Base-by-base conservation (phyloP, 1,140 invertebrate genomes). In the Cryptotermes secundus region DNA sequence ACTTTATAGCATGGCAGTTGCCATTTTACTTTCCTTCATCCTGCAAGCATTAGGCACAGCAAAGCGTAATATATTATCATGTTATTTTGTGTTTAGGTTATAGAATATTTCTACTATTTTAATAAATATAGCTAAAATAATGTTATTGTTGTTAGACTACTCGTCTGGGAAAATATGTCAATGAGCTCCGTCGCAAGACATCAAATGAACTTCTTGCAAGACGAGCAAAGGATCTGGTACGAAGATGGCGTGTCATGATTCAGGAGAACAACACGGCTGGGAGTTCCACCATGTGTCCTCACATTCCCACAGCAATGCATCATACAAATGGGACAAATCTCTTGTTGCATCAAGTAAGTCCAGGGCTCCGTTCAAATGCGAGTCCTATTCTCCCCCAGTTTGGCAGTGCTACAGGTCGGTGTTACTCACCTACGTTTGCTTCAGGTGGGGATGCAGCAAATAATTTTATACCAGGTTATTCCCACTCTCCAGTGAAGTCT, bases 91-190 rank as follows among this genome's bases (percentile, higher is more conserved):
- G 36, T 80, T 80, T 80, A 34, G 10, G n/a, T 16, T 80, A 12
- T 34, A 35, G 36, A 80, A 36, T 34, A 80, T 24, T 80, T 81
- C 35, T 38, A 6, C 24, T 72, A 34, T 22, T 34, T 80, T 80
- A 19, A 35, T 7, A 34, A 14, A 31, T 31, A 1, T 31, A 80
- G 34, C 24, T 34, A 80, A 34, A 34, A 34, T 36, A 34, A 24
- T 81, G 26, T 81, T 81, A 22, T 81, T 36, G 14, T 79, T 80
- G 10, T 83, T 88, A 95, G 94, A 91, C 91, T 88, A 95, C 97
- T 92, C 92, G 97, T 93, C 92, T 99, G 89, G 97, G 97, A n/a
- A 96, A 96, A 90, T 94, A 96, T 88, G 95, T 99, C 88, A 99
- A 99, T 90, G 96, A 98, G 90, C 90, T 98, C 35, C 92, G 97